Evolutionary conservation across 1,140 invertebrate species (phyloP).

Genomic region (Vanessa atalanta): DNA sequence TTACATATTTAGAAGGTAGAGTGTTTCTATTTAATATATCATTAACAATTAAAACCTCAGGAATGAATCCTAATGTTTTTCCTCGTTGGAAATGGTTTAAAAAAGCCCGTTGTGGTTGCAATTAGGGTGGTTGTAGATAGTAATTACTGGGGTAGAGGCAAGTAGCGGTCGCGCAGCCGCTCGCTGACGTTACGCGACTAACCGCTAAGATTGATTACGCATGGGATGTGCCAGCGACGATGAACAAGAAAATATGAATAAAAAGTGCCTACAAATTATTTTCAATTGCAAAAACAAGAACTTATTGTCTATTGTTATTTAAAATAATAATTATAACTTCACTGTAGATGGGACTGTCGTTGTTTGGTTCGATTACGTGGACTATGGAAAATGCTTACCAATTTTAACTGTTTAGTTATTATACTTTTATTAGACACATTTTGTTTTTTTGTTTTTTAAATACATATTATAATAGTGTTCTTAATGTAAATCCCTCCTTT

Average conservation of each 20-base stretch:
- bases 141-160: conserved; percentile 43
- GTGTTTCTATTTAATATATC: conserved; percentile 18
- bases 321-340: background rate
- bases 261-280: conserved; percentile 10
- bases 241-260: conserved; percentile 21
- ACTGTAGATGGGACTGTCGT: too few relatives aligned
- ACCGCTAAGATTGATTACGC: conserved; percentile 41
- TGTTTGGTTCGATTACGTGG: too few relatives aligned
- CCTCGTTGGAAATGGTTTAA: conserved; percentile 31
- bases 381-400: too few relatives aligned
- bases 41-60: conserved; percentile 32
- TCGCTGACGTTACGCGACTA: conserved; percentile 38
- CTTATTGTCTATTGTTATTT: background rate
- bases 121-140: conserved; percentile 49
- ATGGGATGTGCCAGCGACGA: conserved; percentile 21
- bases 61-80: conserved; percentile 33
- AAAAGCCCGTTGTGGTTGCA: conserved; percentile 49
- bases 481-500: too few relatives aligned
- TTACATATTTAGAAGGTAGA: background rate
- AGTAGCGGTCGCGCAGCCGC: conserved; percentile 35
- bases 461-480: too few relatives aligned
- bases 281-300: background rate
- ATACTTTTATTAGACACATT: too few relatives aligned
- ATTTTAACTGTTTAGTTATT: too few relatives aligned
- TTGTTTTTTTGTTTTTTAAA: too few relatives aligned